Evolutionary conservation across 2,888 invertebrate genomes (phyloP).

Genomic region (Aphrophora alni): DNA sequence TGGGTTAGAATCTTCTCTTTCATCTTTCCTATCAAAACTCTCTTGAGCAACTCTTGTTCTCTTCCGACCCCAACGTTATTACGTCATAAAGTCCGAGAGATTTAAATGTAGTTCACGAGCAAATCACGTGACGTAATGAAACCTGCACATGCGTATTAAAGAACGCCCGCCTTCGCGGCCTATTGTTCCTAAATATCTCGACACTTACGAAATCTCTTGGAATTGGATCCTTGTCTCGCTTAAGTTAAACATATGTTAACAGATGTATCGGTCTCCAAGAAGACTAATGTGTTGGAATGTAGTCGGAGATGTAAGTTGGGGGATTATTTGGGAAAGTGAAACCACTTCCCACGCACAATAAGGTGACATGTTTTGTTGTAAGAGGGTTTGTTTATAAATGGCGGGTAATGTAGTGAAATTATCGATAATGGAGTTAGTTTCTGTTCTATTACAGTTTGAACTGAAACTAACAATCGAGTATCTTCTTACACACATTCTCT

Average conservation of each 20-base stretch:
- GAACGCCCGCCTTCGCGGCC: too few relatives aligned
- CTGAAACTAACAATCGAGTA: background rate
- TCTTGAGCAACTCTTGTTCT: too few relatives aligned
- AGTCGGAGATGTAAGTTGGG: slow-evolving; percentile 6
- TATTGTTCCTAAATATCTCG: background rate
- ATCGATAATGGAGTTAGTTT: background rate
- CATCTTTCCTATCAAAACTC: too few relatives aligned
- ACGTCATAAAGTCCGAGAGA: too few relatives aligned
- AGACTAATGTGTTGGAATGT: background rate
- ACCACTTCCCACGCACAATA: background rate
- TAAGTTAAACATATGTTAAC: slow-evolving; percentile 5
- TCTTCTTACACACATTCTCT: background rate
- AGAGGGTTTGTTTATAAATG: background rate
- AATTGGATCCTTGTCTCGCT: background rate
- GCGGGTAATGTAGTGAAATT: background rate
- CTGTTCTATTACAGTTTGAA: too few relatives aligned
- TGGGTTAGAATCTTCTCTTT: too few relatives aligned
- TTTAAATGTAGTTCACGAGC: too few relatives aligned
- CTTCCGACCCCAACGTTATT: too few relatives aligned
- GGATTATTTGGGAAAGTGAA: background rate
- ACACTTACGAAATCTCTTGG: background rate
- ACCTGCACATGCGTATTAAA: too few relatives aligned
- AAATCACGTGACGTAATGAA: too few relatives aligned
- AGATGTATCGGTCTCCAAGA: background rate
- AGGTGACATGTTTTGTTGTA: too few relatives aligned